Base-by-base conservation (phyloP, 2,888 invertebrate species). In the Antheraea assamensis region DNA sequence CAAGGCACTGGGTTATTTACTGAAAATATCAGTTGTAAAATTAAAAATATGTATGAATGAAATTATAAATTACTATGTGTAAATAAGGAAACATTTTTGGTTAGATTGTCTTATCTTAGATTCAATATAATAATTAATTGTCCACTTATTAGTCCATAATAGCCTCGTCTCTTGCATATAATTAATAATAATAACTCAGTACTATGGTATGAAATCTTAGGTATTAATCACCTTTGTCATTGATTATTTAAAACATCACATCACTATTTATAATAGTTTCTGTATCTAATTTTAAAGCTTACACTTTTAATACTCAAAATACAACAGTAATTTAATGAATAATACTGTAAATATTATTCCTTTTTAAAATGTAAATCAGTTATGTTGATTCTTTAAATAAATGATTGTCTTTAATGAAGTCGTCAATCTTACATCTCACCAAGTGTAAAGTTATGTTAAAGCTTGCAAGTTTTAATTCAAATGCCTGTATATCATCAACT, bases 381-480 rank as follows among this genome's bases (percentile, higher is more conserved):
- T 71, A 73, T 75, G 72, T 73, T 73, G 47, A 72, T 77, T 88
- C 83, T 75, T 90, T 88, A 83, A 96, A 94, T 79, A 96, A 85
- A 82, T 95, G 92, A 85, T 96, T 89, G 75, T 94, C 91, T 82
- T 90, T 84, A 89, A 96, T 96, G 85, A 97, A 96, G 52, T 90
- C 88, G 80, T 96, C 95, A 76, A 97, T 94, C 80, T 93, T 92
- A 79, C 92, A 90, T 75, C 97, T 92, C 80, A 96, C 95, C 72
- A 88, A 83, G 79, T 95, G 95, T 86, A 97, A 92, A 79, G 93
- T 92, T 72, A 91, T 89, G 76, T 95, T 95, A 77, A 88, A 96
- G 89, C 76, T 85, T 82, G 85, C 85, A 78, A 90, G 89, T 81
- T 80, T 88, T 78, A 79, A 83, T 88, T 79, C 92, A 86, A 90